Evolutionary conservation across 2,797 vertebrate species (phyloP).

Genomic region (Semaprochilodus insignis): DNA sequence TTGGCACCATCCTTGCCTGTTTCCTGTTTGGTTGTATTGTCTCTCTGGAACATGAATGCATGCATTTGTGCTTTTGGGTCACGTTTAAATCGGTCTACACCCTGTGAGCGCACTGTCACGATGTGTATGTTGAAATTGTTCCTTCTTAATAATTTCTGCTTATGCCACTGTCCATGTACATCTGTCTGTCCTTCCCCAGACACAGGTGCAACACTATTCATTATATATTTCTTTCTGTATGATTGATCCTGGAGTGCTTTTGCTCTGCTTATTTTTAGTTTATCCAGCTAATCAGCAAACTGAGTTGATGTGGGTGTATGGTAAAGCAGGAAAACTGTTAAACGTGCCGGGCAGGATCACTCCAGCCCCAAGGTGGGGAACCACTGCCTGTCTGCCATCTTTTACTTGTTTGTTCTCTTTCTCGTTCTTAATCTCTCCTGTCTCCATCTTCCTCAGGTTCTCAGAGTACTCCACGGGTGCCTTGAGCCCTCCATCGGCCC

Average conservation of each 20-base stretch:
- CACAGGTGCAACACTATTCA: constrained; percentile 46
- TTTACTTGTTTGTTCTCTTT: constrained; percentile 54
- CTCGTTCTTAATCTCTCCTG: constrained; percentile 26
- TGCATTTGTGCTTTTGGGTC: background rate
- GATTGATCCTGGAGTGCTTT: background rate
- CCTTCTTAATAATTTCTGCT: constrained; percentile 60
- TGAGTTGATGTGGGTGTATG: background rate
- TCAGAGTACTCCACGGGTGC: constrained; percentile 80
- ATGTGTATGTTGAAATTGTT: constrained; percentile 59
- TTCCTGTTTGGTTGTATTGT: background rate
- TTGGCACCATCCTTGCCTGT: constrained; percentile 7
- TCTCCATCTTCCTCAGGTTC: constrained; percentile 67
- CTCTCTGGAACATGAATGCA: background rate
- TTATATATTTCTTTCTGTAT: background rate
- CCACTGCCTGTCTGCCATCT: constrained; percentile 45
- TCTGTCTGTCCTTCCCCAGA: constrained; percentile 62
- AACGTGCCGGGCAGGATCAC: background rate
- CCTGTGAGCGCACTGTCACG: constrained; percentile 33
- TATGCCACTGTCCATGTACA: constrained; percentile 54
- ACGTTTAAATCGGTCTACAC: background rate
- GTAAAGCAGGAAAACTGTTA: background rate
- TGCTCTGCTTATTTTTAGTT: background rate
- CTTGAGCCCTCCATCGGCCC: constrained; percentile 76
- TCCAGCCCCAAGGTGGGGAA: background rate
- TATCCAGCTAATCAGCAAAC: background rate